Evolutionary conservation across 2,797 vertebrate species (phyloP), one percentile per base, ranked within the genome.

Genomic region (Petrocephalus schoutedeni): DNA sequence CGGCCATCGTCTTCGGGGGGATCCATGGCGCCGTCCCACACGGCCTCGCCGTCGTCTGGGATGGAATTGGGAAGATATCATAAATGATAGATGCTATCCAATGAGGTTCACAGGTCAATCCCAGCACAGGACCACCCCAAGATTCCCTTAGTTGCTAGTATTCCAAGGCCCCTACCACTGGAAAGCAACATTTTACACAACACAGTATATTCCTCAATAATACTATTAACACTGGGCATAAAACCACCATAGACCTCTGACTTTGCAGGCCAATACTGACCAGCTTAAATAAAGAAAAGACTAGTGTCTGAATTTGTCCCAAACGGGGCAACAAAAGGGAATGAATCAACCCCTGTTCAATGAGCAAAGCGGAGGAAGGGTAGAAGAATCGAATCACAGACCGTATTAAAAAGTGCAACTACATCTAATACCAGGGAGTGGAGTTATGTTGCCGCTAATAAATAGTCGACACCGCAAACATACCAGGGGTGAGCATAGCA

Each of bases 1-100:
- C 96, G 96, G 87, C 95, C 96, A 87, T 96, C 96, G 90, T 96
- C 96, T 91, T 97, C 95, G 41, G 93, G 93, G 1, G 91, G 94
- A 92, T 98, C 97, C 97, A 97, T 98, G 90, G 92, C 91, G 90
- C 92, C 88, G 85, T 88, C 57, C 90, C 92, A 92, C 86, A 88
- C 12, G 32, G 61, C 87, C 84, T 88, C 83, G 77, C 83, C 57
- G 84, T 88, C 67, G 45, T 85, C 64, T 85, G 56, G 45, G 54
- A n/a, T 8, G 87, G 21, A 58, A 6, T 36, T 19, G 53, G 10
- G 57, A 86, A 80, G 2, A 87, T 86, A 54, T 53, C 87, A 64
- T 88, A 64, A 89, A 56, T 59, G 85, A 80, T 67, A 88, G 67
- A 88, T 53, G 21, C 56, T 16, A 88, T 8, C 45, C 59, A 41